Evolutionary conservation across 1,140 invertebrate genomes (phyloP).

Genomic region (Yoshiicerus persimilis): DNA sequence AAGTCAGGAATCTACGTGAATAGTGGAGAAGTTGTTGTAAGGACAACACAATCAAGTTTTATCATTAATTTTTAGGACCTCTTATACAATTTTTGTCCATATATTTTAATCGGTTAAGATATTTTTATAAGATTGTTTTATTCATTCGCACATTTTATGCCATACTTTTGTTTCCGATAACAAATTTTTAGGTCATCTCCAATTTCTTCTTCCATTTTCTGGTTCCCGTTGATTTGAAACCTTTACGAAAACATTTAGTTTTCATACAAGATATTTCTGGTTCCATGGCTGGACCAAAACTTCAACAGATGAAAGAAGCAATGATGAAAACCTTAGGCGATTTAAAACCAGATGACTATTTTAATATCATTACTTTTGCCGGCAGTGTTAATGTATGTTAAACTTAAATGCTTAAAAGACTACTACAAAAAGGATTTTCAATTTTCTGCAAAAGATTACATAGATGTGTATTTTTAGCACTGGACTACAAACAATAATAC

Average conservation of each 20-base stretch:
- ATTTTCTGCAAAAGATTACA: background rate
- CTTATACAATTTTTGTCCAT: no score
- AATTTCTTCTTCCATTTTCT: conserved; percentile 76
- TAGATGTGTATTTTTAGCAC: background rate
- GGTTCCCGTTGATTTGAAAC: conserved; percentile 60
- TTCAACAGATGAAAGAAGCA: conserved; percentile 65
- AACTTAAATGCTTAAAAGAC: no score
- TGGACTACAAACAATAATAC: background rate
- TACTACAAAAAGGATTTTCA: no score
- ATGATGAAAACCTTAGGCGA: conserved; percentile 66
- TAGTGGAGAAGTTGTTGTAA: background rate
- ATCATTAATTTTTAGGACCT: background rate
- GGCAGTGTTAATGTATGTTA: background rate
- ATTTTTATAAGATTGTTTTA: no score
- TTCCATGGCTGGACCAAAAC: conserved; percentile 67
- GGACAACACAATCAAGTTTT: background rate
- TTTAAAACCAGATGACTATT: conserved; percentile 63
- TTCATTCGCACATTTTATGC: no score
- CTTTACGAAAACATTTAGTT: conserved; percentile 67
- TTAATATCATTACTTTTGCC: conserved; percentile 66
- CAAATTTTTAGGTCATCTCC: background rate
- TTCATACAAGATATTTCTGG: conserved; percentile 71
- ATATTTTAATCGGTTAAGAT: no score
- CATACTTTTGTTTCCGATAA: background rate
- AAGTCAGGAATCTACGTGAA: background rate